Conservation (phyloP, 2,888 invertebrate species). For the Polymixis lichenea region DNA sequence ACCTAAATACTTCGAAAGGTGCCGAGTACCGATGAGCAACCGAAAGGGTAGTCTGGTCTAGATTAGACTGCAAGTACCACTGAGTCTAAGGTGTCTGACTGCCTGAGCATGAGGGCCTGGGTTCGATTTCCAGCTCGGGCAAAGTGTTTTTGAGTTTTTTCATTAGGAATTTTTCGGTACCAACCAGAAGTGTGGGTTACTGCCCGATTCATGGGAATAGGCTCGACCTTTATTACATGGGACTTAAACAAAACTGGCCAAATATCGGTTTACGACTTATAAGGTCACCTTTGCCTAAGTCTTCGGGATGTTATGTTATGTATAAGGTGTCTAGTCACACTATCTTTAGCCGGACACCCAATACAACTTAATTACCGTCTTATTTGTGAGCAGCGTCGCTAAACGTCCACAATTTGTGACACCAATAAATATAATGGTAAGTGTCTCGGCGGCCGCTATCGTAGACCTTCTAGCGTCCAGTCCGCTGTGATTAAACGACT, state of each 20-base stretch:
- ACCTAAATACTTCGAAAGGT: conserved; percentile 24
- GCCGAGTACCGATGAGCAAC: not conserved
- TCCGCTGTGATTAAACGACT: conserved; percentile 80
- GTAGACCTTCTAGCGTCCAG: conserved; percentile 47
- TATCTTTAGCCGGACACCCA: conserved; percentile 17
- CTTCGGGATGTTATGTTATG: not conserved
- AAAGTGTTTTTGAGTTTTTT: too few relatives aligned
- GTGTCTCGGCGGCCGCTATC: conserved; percentile 50
- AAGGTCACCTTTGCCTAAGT: not conserved
- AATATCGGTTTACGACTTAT: not conserved
- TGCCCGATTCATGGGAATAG: not conserved
- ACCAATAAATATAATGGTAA: conserved; percentile 60
- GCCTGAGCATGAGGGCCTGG: too few relatives aligned
- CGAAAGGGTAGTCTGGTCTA: conserved; percentile 9
- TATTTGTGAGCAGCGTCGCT: conserved; percentile 41
- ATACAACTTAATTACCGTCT: conserved; percentile 38
- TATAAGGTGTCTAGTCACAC: not conserved
- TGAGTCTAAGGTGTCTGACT: not conserved
- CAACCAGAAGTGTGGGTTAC: not conserved
- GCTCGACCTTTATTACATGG: not conserved
- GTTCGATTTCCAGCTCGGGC: too few relatives aligned
- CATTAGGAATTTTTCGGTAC: not conserved
- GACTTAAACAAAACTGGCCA: not conserved
- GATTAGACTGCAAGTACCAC: conserved; percentile 13
- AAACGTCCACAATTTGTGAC: conserved; percentile 59